phyloP scores from a whole-genome alignment of 2,113 vertebrate genomes.

The Cichladusa arquata region DNA sequence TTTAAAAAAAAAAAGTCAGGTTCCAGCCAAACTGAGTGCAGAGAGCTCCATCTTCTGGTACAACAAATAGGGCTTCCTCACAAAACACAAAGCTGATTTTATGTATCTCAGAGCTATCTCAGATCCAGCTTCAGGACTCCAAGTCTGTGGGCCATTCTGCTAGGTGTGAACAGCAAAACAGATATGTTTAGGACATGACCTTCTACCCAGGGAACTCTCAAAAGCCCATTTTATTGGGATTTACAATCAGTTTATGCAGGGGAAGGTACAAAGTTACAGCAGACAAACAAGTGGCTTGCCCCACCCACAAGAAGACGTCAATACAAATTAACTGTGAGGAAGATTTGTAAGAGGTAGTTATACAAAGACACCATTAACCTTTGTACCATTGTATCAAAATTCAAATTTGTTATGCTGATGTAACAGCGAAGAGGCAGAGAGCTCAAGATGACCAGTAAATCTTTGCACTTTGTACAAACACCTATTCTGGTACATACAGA shows the following conservation, averaged over 20 bases:
- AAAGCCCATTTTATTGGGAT: background rate
- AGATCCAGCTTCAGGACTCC: background rate
- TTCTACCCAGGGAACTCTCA: background rate
- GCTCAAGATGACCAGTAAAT: background rate
- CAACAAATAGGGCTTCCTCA: background rate
- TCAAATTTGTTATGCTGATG: background rate
- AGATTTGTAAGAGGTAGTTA: background rate
- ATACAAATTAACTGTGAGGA: background rate
- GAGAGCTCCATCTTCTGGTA: conserved; percentile 28
- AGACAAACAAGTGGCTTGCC: background rate
- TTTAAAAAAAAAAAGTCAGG: background rate
- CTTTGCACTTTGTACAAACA: background rate
- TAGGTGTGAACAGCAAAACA: background rate
- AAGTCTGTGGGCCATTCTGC: background rate
- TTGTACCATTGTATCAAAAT: background rate
- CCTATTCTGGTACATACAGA: background rate
- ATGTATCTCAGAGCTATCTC: background rate
- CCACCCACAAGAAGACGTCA: background rate
- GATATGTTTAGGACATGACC: accelerated
- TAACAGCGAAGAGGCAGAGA: background rate
- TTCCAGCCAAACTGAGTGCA: background rate
- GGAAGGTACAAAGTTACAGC: background rate
- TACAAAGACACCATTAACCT: background rate
- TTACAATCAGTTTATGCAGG: background rate
- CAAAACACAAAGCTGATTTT: background rate